A percentile compares a stretch with the other conserved stretches of the same genome.
These are phyloP conservation scores for Drosophila greeni DNA, from an alignment of 2,888 invertebrate genomes.

Conservation along the genomic window DNA sequence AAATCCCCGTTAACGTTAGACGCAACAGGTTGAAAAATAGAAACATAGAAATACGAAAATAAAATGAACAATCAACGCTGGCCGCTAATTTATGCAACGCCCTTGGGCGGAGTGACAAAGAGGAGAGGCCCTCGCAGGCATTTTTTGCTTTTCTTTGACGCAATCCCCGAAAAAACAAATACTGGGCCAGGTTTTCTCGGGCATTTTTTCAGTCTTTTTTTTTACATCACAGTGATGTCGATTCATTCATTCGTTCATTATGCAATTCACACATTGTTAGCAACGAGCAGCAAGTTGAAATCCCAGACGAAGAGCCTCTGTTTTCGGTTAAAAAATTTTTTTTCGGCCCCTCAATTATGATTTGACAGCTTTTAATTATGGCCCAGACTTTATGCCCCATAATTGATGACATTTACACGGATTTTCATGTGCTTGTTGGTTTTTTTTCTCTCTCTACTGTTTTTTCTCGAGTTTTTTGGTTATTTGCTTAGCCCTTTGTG, in stretches of 20 bases:
- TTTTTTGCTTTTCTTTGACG: slow-evolving; percentile 42
- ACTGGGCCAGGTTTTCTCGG: slow-evolving; percentile 33
- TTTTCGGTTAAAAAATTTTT: slow-evolving; percentile 7
- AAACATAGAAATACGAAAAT: neutral
- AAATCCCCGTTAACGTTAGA: slow-evolving; percentile 45
- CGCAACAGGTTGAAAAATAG: slow-evolving; percentile 34
- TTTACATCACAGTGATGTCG: slow-evolving; percentile 46
- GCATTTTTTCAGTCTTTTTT: slow-evolving; percentile 3
- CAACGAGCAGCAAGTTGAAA: slow-evolving; percentile 21
- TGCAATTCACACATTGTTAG: slow-evolving; percentile 71
- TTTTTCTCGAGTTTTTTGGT: neutral
- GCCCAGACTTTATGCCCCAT: slow-evolving; percentile 42
- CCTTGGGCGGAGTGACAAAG: slow-evolving; percentile 62
- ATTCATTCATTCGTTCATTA: slow-evolving; percentile 48
- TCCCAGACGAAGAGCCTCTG: slow-evolving; percentile 4
- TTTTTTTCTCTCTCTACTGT: slow-evolving; percentile 24
- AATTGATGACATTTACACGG: slow-evolving; percentile 63
- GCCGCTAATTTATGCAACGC: slow-evolving; percentile 70
- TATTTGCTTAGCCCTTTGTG: slow-evolving; percentile 16
- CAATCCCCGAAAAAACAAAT: slow-evolving; percentile 9
- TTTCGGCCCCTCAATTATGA: slow-evolving; percentile 57
- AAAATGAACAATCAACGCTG: slow-evolving; percentile 16
- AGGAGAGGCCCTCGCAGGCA: slow-evolving; percentile 39
- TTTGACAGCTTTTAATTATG: slow-evolving; percentile 70
- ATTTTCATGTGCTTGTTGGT: slow-evolving; percentile 19